Evolutionary conservation across 2,797 vertebrate species (phyloP), one percentile per base, ranked within the genome.

Genomic region (Onychomys torridus): DNA sequence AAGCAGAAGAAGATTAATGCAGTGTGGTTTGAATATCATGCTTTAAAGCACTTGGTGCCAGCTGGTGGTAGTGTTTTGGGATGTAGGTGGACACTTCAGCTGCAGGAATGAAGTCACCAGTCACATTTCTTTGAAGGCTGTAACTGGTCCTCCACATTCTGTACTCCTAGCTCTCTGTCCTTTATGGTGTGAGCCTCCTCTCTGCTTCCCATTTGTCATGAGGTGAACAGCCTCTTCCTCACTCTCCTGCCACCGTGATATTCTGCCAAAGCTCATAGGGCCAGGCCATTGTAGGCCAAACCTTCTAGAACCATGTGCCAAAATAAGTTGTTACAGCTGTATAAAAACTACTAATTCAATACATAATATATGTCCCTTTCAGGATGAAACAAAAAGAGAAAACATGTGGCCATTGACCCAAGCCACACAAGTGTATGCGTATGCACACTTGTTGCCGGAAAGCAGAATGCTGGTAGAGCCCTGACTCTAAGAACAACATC

Each of bases 361-460:
- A 27, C 0, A 4, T 8, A 4, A 65, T 3, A 1, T 7, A 9
- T 11, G 1, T 1, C 14, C 5, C 46, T 55, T 75, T n/a, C 23
- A 34, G 84, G 73, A 19, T 17, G 13, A 29, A 67, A 40, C 8
- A 14, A 13, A 40, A 17, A 59, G 67, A 67, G 85, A n/a, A 0
- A 0, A n/a, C 7, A 34, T 59, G 55, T 73, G 55, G 25, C 43
- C 67, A 59, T 2, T 55, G 7, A 43, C 40, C 52, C 14, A 12
- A 5, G 34, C 25, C 4, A 10, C 3, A 34, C 4, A 19, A 21
- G 5, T 14, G 7, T 0, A 0, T 23, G 10, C 13, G 55, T 10
- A 27, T 16, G 2, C 77, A 14, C 55, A 49, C 7, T 3, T 23
- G 32, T 37, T 25, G 10, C 5, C n/a, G n/a, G 52, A 40, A 40